Evolutionary conservation across 1,140 invertebrate species (phyloP).

Genomic region (Drosophila prosaltans): DNA sequence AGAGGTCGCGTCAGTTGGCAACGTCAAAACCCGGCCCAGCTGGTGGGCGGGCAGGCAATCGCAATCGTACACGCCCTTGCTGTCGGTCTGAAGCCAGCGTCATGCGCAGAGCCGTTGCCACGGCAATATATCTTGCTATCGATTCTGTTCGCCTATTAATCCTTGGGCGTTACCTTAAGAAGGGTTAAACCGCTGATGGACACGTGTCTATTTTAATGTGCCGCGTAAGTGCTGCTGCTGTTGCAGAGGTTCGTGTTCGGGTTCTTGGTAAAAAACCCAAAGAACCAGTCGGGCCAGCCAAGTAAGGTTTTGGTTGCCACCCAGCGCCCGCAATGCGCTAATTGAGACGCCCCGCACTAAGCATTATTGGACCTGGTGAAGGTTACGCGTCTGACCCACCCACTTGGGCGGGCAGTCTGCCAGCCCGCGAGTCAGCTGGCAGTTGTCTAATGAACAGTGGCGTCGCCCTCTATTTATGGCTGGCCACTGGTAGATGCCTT

Average conservation of each 20-base stretch:
- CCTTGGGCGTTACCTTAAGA: constrained; percentile 84
- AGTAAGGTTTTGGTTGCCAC: constrained; percentile 49
- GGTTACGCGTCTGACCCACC: constrained; percentile 50
- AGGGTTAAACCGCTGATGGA: constrained; percentile 83
- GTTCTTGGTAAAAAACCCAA: constrained; percentile 71
- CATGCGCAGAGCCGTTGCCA: constrained; percentile 53
- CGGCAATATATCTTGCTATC: background rate
- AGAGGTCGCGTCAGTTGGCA: constrained; percentile 35
- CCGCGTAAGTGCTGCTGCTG: constrained; percentile 44
- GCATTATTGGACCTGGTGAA: constrained; percentile 51
- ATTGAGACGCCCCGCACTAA: constrained; percentile 38
- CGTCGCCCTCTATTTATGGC: constrained; percentile 27
- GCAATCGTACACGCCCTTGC: constrained; percentile 55
- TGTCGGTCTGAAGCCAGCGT: constrained; percentile 8
- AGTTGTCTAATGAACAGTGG: constrained; percentile 42
- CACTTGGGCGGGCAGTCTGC: constrained; percentile 49
- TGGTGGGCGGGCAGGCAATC: constrained; percentile 38
- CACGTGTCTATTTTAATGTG: constrained; percentile 77
- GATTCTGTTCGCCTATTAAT: constrained; percentile 69
- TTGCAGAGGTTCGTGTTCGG: constrained; percentile 55
- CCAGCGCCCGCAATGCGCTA: constrained; percentile 63
- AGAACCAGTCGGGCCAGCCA: constrained; percentile 61
- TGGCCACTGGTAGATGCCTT: constrained; percentile 13
- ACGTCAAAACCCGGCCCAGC: constrained; percentile 66
- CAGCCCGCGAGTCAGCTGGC: constrained; percentile 46